phyloP scores from a whole-genome alignment of 2,888 invertebrate genomes.

The Brachypterus glaber region DNA sequence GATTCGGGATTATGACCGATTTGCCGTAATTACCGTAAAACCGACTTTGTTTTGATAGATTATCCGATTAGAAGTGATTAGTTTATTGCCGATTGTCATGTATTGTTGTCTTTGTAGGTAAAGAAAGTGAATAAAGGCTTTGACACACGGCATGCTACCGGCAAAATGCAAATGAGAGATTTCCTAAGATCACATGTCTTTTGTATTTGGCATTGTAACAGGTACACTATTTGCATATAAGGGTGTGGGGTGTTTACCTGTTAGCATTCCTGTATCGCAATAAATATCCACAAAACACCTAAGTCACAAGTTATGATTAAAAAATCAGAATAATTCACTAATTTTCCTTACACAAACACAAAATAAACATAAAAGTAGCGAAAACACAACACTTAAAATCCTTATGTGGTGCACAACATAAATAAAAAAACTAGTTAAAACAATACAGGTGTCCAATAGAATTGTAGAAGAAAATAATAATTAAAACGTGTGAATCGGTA shows the following conservation, averaged over 20 bases:
- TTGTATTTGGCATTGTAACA: neutral
- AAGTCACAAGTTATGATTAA: conserved; percentile 26
- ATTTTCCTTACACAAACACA: conserved; percentile 25
- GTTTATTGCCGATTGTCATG: too few species aligned
- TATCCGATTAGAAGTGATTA: too few species aligned
- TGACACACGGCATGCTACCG: conserved; percentile 1
- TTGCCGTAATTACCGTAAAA: too few species aligned
- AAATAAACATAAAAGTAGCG: conserved; percentile 25
- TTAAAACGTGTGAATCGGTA: conserved; percentile 36
- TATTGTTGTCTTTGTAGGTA: too few species aligned
- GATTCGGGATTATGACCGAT: too few species aligned
- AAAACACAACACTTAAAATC: conserved; percentile 29
- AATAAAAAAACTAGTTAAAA: conserved; percentile 7
- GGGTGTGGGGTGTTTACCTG: conserved; percentile 27
- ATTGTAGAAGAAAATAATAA: conserved; percentile 31
- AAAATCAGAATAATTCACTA: conserved; percentile 26
- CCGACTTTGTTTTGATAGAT: too few species aligned
- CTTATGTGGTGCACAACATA: conserved; percentile 18
- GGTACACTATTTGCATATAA: conserved; percentile 13
- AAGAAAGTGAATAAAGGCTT: neutral
- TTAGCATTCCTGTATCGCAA: conserved; percentile 33
- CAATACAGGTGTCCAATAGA: conserved; percentile 26
- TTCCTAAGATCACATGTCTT: conserved; percentile 8
- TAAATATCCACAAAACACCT: conserved; percentile 31
- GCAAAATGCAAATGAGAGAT: conserved; percentile 2